Percentiles rank a stretch among this genome's conserved stretches.
phyloP scores from a whole-genome alignment of 2,797 vertebrate genomes.

The Cuculus canorus region DNA sequence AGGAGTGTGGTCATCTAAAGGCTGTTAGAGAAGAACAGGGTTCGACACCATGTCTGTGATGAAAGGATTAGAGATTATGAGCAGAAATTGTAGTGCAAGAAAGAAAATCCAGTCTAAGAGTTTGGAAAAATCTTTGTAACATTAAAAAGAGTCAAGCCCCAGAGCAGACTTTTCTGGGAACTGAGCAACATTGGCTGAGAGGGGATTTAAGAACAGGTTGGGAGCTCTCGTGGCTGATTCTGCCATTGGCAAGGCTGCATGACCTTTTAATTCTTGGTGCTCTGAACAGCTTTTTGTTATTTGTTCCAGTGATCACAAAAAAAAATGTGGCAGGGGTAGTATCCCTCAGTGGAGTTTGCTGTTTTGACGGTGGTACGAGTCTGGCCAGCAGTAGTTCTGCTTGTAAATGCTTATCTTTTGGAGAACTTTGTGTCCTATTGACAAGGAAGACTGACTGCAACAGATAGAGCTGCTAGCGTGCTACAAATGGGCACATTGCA shows the following conservation, averaged over 20 bases:
- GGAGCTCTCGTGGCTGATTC: accelerated
- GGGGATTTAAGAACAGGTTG: background rate
- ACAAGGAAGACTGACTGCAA: background rate
- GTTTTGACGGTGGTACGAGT: background rate
- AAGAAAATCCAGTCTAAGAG: background rate
- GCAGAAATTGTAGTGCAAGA: background rate
- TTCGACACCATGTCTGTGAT: background rate
- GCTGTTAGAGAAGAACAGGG: background rate
- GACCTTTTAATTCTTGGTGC: background rate
- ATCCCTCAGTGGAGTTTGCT: background rate
- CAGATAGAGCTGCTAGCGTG: background rate
- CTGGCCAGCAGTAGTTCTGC: background rate
- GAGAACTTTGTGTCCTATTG: background rate
- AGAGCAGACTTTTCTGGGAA: background rate
- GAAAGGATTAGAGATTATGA: background rate
- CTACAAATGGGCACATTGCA: accelerated
- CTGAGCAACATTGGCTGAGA: accelerated
- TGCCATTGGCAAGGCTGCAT: background rate
- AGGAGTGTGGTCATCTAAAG: background rate
- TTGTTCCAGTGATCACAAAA: background rate
- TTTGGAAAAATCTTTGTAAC: background rate
- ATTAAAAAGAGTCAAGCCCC: background rate
- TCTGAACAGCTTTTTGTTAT: background rate
- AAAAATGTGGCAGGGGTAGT: background rate
- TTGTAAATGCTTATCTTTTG: background rate